These are phyloP conservation scores for Perca schrenkii DNA, from an alignment of 2,113 vertebrate species.

Conservation along the genomic window DNA sequence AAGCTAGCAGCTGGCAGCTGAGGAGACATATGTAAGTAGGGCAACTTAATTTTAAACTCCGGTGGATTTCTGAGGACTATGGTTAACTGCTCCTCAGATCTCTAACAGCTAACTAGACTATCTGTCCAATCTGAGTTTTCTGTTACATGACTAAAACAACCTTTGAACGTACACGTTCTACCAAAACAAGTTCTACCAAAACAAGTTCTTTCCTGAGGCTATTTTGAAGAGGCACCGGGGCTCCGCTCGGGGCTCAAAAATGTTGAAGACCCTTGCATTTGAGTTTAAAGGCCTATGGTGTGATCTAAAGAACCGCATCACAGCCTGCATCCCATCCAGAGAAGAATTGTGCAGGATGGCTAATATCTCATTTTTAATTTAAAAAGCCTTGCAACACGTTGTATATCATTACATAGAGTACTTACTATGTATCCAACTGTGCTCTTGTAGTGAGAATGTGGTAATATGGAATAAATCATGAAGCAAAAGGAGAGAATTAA, in stretches of 20 bases:
- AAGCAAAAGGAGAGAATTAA: not conserved
- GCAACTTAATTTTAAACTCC: too few species aligned
- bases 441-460: not conserved
- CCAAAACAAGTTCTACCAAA: too few species aligned
- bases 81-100: too few species aligned
- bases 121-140: too few species aligned
- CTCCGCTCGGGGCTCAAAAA: too few species aligned
- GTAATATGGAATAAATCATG: slow-evolving; percentile 9
- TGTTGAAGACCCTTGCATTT: too few species aligned
- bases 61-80: too few species aligned
- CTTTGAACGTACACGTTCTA: too few species aligned
- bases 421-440: not conserved
- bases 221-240: too few species aligned
- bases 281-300: not conserved
- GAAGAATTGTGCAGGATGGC: not conserved
- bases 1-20: not conserved
- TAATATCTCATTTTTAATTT: not conserved
- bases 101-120: too few species aligned
- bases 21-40: not conserved
- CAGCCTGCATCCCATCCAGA: not conserved
- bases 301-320: not conserved
- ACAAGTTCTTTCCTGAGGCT: too few species aligned
- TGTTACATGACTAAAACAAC: too few species aligned
- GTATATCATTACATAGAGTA: not conserved
- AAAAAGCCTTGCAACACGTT: not conserved